These are phyloP conservation scores for Scleropages formosus DNA, from an alignment of 2,797 vertebrate species.

Conservation along the genomic window DNA sequence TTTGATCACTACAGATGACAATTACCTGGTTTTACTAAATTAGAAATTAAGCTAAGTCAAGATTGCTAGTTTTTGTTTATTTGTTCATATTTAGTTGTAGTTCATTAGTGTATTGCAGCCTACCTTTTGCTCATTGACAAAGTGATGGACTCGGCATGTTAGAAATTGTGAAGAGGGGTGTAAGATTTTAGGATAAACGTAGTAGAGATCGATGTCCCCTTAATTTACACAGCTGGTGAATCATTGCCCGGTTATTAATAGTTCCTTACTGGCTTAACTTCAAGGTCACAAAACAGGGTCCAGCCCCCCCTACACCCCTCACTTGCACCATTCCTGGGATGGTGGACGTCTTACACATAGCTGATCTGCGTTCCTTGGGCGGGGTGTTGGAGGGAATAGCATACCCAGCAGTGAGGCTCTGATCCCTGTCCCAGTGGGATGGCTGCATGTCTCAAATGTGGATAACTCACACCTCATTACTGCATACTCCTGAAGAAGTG, in stretches of 20 bases:
- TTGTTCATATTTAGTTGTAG: no score
- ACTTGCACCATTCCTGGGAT: conserved; percentile 55
- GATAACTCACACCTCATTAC: not conserved
- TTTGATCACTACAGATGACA: no score
- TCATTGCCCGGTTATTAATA: conserved; percentile 56
- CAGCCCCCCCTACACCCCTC: not conserved
- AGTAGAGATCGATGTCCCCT: no score
- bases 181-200: no score
- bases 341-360: conserved; percentile 58
- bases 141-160: no score
- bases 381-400: conserved; percentile 21
- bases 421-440: not conserved
- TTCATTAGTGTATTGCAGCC: no score
- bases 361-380: conserved; percentile 38
- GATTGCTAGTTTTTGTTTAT: no score
- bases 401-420: not conserved
- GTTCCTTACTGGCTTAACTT: conserved; percentile 40
- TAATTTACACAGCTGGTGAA: no score
- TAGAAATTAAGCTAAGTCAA: no score
- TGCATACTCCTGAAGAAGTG: not conserved
- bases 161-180: no score
- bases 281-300: conserved; percentile 10
- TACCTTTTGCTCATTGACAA: no score
- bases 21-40: no score
- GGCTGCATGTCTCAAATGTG: not conserved